Evolutionary conservation across 2,113 vertebrate genomes (phyloP).

Genomic region (Lepus europaeus): DNA sequence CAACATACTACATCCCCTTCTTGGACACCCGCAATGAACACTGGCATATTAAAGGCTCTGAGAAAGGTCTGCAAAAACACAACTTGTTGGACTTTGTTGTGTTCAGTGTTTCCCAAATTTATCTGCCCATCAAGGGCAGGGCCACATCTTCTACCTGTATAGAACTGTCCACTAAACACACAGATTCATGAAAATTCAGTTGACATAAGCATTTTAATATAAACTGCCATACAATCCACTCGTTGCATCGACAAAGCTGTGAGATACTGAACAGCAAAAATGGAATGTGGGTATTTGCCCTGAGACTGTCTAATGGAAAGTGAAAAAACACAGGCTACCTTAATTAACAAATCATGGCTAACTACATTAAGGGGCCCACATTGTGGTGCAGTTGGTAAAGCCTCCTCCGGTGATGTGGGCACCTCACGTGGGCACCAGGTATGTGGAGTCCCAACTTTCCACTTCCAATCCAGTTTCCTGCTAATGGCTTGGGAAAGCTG

Average conservation of each 20-base stretch:
- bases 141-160: not conserved
- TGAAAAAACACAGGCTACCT: not conserved
- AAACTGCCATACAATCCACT: not conserved
- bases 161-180: conserved; percentile 3
- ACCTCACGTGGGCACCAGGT: too few species aligned
- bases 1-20: not conserved
- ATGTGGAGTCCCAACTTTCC: too few species aligned
- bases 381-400: too few species aligned
- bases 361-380: not conserved
- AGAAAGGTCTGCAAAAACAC: not conserved
- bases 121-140: not conserved
- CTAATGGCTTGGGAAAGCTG: too few species aligned
- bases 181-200: not conserved
- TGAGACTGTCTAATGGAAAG: not conserved
- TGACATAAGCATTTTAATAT: not conserved
- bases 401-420: too few species aligned
- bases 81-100: conserved; percentile 15
- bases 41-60: not conserved
- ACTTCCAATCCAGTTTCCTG: too few species aligned
- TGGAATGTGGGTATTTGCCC: not conserved
- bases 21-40: not conserved
- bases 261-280: not conserved
- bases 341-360: conserved; percentile 6
- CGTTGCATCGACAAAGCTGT: not conserved
- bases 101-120: conserved; percentile 45